Evolutionary conservation across 2,113 vertebrate species (phyloP).

Genomic region (Falco punctatus): DNA sequence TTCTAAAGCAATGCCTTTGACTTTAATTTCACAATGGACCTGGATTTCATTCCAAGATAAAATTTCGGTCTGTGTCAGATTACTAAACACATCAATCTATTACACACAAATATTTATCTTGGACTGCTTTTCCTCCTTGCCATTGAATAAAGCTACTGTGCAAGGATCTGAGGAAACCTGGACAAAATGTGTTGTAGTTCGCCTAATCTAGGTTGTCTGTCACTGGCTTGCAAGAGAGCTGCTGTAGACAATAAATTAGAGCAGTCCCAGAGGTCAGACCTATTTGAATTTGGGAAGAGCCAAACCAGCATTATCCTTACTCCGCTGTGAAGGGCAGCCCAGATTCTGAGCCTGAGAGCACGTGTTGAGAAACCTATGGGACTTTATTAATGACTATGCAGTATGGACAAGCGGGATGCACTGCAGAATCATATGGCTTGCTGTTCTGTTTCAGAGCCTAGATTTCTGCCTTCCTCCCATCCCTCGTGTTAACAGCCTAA

Average conservation of each 20-base stretch:
- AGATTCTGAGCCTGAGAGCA: not conserved
- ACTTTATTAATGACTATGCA: not conserved
- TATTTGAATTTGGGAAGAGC: not conserved
- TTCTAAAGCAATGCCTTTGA: not conserved
- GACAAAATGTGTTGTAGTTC: not conserved
- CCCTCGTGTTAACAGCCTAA: not conserved
- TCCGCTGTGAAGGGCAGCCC: constrained; percentile 23
- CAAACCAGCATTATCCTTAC: not conserved
- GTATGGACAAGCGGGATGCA: not conserved
- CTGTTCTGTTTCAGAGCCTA: not conserved
- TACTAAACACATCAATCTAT: not conserved
- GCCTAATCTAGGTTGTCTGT: not conserved
- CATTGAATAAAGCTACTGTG: not conserved
- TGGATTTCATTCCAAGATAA: not conserved
- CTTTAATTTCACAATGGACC: not conserved
- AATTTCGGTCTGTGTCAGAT: not conserved
- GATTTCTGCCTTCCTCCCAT: not conserved
- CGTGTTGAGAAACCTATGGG: not conserved
- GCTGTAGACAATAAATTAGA: not conserved
- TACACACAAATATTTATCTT: not conserved
- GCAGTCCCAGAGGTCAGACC: not conserved
- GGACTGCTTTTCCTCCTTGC: not conserved
- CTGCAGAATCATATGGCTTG: not conserved
- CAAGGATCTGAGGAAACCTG: not conserved
- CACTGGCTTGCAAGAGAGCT: not conserved